Base-by-base conservation (phyloP, 2,113 vertebrate species). In the Podilymbus podiceps region DNA sequence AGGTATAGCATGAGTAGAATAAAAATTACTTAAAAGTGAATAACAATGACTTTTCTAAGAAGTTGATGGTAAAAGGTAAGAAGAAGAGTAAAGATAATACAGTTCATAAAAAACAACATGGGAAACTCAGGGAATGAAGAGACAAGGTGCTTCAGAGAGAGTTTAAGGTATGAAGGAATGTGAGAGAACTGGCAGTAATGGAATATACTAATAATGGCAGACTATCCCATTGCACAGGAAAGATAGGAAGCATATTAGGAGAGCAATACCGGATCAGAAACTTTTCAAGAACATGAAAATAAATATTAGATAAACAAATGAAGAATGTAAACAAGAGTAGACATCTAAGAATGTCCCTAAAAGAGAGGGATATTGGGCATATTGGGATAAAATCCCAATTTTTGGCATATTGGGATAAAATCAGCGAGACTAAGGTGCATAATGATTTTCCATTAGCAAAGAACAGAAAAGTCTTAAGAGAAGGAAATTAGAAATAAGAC, bases 1-100 rank as follows among this genome's bases (percentile, higher is more conserved):
- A 63, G 11, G 11, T 74, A 49, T 35, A 85, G 66, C 0, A 0
- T 53, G 50, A 90, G 14, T 50, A 59, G 42, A 53, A 77, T 89
- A 77, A 84, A 83, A 92, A 74, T 38, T 33, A 53, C 55, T 83
- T 76, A 35, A 64, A 92, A 31, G 40, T 56, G 46, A 92, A 40
- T 82, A 79, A 80, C 68, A 30, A 75, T 71, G 42, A 52, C 31
- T 88, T 88, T 75, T 80, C 59, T 71, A 59, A 77, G 52, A 74
- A 91, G 71, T 0, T 62, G 53, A 9, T 38, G 16, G 15, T 18
- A 66, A 33, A 67, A 78, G 12, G 72, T 52, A 78, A 63, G 23
- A 81, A 50, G 13, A 83, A 69, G 15, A 62, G 9, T 56, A 68
- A 83, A 60, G 25, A 40, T 67, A 82, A 76, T 31, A 15, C 3